A percentile compares a stretch with the other conserved stretches of the same genome.
Conservation (phyloP, 2,113 vertebrate genomes). For the Ictidomys tridecemlineatus region DNA sequence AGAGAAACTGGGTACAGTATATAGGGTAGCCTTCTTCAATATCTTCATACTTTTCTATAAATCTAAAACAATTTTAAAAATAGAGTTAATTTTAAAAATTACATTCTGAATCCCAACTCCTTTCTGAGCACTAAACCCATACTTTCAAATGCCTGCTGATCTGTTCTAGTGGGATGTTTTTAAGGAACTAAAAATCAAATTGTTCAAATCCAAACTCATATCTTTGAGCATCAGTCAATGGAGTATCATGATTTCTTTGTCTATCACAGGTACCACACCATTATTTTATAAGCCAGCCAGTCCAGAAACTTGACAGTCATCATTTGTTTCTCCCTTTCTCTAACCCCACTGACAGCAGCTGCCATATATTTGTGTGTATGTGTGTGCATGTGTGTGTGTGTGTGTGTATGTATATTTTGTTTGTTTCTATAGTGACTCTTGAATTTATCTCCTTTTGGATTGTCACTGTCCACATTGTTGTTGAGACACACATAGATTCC, state of each 20-base stretch:
- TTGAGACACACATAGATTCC: neutral
- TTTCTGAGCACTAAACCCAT: neutral
- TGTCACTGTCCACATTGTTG: neutral
- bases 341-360: neutral
- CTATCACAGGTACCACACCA: neutral
- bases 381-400: no score
- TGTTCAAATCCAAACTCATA: neutral
- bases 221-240: neutral
- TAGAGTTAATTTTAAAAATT: neutral
- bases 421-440: no score
- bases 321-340: neutral
- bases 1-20: neutral
- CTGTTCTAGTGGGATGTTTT: neutral
- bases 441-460: neutral
- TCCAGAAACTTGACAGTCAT: neutral
- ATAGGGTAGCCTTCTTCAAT: neutral
- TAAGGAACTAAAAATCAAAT: neutral
- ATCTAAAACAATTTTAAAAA: neutral
- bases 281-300: neutral
- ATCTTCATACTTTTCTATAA: neutral
- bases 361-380: rapidly evolving
- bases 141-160: neutral
- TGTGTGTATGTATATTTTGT: no score
- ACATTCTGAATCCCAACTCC: neutral
- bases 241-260: neutral